These are phyloP conservation scores for Quiscalus mexicanus DNA, from an alignment of 2,113 vertebrate species.

Conservation along the genomic window DNA sequence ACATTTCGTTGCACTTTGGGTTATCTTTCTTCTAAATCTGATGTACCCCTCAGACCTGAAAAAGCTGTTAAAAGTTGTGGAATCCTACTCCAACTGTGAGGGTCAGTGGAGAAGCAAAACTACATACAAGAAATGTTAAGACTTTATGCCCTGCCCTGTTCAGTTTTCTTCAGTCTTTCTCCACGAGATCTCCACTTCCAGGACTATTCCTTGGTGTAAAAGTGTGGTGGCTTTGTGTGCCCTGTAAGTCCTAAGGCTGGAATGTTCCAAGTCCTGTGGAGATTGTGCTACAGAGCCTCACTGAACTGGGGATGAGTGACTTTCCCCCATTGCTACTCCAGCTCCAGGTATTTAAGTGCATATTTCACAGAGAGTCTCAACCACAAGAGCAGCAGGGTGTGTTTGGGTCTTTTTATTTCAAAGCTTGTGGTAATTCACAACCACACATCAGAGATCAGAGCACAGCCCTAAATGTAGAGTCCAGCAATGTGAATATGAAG, in stretches of 20 bases:
- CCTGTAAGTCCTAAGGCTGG: not conserved
- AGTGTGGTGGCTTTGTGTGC: not conserved
- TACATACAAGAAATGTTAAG: not conserved
- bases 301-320: not conserved
- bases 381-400: not conserved
- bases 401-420: not conserved
- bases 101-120: not conserved
- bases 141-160: not conserved
- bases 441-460: not conserved
- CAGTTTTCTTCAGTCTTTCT: not conserved
- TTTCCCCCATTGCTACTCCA: not conserved
- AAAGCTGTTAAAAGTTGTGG: not conserved
- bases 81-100: not conserved
- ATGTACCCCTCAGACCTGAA: not conserved
- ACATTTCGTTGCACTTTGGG: not conserved
- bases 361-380: not conserved
- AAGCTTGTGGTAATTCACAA: constrained; percentile 25
- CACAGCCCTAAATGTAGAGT: constrained; percentile 13
- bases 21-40: not conserved
- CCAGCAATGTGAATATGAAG: not conserved
- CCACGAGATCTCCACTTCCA: not conserved
- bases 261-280: not conserved
- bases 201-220: not conserved
- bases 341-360: not conserved
- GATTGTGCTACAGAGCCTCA: not conserved